These are phyloP conservation scores for Episyrphus balteatus DNA, from an alignment of 1,140 invertebrate species.

Conservation along the genomic window DNA sequence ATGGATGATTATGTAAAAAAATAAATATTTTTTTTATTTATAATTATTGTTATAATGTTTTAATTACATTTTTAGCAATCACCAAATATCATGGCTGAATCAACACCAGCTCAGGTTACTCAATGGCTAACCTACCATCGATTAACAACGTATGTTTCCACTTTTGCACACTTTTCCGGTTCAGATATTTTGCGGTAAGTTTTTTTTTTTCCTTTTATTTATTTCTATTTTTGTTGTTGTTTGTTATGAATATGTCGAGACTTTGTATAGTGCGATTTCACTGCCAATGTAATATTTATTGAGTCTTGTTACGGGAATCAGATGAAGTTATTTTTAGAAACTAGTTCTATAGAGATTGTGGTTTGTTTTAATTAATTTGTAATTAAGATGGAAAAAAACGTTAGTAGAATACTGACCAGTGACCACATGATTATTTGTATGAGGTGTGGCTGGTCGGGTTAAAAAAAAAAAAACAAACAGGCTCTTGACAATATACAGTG, in stretches of 20 bases:
- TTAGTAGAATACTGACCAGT: no score
- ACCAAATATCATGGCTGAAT: slow-evolving; percentile 43
- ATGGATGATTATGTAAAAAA: slow-evolving; percentile 25
- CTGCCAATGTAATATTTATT: no score
- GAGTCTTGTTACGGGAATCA: no score
- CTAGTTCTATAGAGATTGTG: no score
- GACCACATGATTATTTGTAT: no score
- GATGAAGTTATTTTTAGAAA: no score
- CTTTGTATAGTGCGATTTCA: no score
- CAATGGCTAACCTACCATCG: slow-evolving; percentile 71
- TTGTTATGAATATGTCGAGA: background rate
- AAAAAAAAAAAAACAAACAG: no score
- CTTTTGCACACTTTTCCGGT: slow-evolving; percentile 77
- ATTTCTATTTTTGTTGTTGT: background rate
- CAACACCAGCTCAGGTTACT: slow-evolving; percentile 57
- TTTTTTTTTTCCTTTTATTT: slow-evolving; percentile 4
- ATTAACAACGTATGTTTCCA: slow-evolving; percentile 60
- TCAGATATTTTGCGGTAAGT: slow-evolving; percentile 60
- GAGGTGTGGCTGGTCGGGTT: no score
- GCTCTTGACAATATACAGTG: no score
- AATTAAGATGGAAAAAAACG: no score
- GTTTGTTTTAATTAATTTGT: no score
- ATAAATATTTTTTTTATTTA: background rate
- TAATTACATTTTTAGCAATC: slow-evolving; percentile 13
- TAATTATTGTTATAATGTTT: background rate